Evolutionary conservation across 2,113 vertebrate genomes (phyloP).

Genomic region (Panurus biarmicus): DNA sequence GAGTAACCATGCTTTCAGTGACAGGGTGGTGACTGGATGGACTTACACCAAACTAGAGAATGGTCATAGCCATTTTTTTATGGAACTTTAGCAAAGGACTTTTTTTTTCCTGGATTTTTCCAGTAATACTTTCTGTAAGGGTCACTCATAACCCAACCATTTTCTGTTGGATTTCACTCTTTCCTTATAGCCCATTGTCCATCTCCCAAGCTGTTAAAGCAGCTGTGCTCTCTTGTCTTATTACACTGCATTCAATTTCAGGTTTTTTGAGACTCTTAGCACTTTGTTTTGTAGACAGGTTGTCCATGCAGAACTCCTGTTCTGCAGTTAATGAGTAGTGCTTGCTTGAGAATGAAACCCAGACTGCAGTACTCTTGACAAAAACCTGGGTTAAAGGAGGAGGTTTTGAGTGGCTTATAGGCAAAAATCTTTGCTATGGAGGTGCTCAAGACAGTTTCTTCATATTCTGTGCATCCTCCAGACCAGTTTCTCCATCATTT

Average conservation of each 20-base stretch:
- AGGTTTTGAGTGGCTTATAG: neutral
- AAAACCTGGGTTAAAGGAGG: neutral
- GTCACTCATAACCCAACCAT: neutral
- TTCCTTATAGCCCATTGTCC: neutral
- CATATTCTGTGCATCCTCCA: neutral
- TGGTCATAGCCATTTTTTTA: neutral
- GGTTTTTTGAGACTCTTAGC: neutral
- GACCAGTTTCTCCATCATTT: neutral
- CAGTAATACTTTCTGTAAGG: neutral
- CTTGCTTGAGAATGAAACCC: neutral
- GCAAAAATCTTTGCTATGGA: neutral
- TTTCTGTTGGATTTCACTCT: neutral
- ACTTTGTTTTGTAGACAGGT: neutral
- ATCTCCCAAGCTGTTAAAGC: neutral
- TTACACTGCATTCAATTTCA: neutral
- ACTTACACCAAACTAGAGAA: neutral
- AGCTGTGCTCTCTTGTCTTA: neutral
- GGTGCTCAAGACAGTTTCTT: neutral
- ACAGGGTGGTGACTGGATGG: accelerated
- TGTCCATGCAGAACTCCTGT: neutral
- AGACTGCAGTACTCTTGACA: neutral
- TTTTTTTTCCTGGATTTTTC: neutral
- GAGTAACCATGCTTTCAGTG: neutral
- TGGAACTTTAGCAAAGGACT: neutral
- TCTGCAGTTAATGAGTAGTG: neutral